phyloP scores from a whole-genome alignment of 2,888 invertebrate species.

The Ommatoiulus sabulosus region DNA sequence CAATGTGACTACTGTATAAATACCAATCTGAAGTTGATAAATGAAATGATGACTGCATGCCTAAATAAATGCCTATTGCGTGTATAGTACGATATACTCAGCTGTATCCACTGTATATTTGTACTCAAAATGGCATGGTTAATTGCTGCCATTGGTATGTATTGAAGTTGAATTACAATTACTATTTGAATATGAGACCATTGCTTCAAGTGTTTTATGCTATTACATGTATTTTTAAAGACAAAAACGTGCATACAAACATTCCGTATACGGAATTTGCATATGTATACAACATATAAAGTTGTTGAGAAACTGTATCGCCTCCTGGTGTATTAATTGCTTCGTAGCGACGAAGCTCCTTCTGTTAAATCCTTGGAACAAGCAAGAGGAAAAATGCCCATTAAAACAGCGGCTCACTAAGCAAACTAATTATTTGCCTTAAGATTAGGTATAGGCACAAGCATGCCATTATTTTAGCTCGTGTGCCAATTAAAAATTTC shows the following conservation, averaged over 20 bases:
- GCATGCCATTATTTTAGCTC: background rate
- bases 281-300: background rate
- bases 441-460: background rate
- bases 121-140: too few species aligned
- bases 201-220: background rate
- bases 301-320: too few species aligned
- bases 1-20: too few species aligned
- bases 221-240: background rate
- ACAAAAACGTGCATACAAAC: background rate
- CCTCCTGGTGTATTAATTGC: background rate
- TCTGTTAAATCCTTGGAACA: background rate
- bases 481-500: background rate
- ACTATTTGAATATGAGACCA: background rate
- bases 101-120: too few species aligned
- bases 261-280: background rate
- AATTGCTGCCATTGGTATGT: background rate
- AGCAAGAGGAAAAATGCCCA: background rate
- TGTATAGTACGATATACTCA: too few species aligned
- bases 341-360: background rate
- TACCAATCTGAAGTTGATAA: too few species aligned
- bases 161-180: background rate
- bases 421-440: constrained; percentile 19
- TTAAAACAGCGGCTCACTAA: background rate
- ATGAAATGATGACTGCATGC: too few species aligned
- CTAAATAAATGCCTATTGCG: too few species aligned